Evolutionary conservation across 2,797 vertebrate species (phyloP), one percentile per base, ranked within the genome.

Genomic region (Notamacropus eugenii): DNA sequence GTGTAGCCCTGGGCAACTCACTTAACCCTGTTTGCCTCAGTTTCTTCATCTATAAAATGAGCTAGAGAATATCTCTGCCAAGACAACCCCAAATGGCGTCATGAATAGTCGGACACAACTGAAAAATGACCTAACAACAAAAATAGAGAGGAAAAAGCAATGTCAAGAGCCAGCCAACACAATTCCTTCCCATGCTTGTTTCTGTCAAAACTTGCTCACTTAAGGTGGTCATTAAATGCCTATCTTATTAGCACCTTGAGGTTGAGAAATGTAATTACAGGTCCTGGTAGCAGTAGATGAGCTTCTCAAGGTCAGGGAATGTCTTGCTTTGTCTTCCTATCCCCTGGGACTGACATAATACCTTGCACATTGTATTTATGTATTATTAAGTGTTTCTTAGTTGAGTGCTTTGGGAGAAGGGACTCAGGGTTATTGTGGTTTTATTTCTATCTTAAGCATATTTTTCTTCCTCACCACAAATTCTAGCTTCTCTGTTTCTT

Each of bases 61-160:
- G 67, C 19, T 40, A 40, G 67, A 74, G n/a, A 74, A 74, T 92
- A 11, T 92, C 54, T 31, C 54, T 59, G 24, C 1, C 54, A 90
- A 91, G 6, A 58, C 24, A 54, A n/a, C 22, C 22, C 19, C 67
- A 74, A 59, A 67, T n/a, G 34, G 5, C 14, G 11, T 59, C 58
- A 31, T 2, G 10, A 59, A 59, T 11, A 67, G 14, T 74, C 9
- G 5, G n/a, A 74, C 16, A 9, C 2, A 3, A 24, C 34, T 10
- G 67, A 40, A 74, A 74, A 74, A 74, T 40, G 67, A 74, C n/a
- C 67, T 22, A 40, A 74, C 6, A 74, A 22, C n/a, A 74, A 62
- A 14, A 0, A 24, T 57, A 95, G 52, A 94, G 29, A 96, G 87
- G 46, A 67, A 34, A 93, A 91, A 92, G 90, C 2, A 96, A 28